These are phyloP conservation scores for Ormyrus thymus DNA, from an alignment of 2,888 invertebrate genomes.

Conservation along the genomic window DNA sequence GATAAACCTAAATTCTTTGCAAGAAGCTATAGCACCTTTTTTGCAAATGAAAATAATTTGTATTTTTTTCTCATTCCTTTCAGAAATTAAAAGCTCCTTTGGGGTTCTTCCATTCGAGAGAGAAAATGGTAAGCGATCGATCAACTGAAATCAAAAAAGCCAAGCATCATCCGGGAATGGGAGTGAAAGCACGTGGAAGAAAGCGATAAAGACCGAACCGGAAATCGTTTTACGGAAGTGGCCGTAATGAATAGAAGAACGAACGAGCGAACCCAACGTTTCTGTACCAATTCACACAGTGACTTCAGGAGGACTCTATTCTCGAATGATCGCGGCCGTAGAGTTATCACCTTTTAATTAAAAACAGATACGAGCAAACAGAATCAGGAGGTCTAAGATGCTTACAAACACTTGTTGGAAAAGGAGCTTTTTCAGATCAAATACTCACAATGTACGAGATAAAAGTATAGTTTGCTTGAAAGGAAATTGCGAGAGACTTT, in stretches of 20 bases:
- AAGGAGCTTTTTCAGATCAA: background rate
- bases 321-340: conserved; percentile 9
- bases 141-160: conserved; percentile 35
- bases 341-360: conserved; percentile 48
- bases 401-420: conserved; percentile 25
- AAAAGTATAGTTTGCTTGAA: background rate
- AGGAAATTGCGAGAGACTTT: background rate
- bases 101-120: background rate
- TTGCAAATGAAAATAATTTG: no score
- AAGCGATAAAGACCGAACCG: conserved; percentile 40
- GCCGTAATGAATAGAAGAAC: conserved; percentile 45
- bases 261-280: conserved; percentile 29
- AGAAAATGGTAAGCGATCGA: conserved; percentile 11
- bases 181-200: conserved; percentile 36
- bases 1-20: no score
- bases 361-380: conserved; percentile 44
- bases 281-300: background rate
- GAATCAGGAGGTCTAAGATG: background rate
- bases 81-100: conserved; percentile 18
- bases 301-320: conserved; percentile 12
- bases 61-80: background rate
- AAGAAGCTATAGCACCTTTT: no score
- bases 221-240: conserved; percentile 51
- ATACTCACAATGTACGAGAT: background rate
- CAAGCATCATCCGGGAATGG: conserved; percentile 24